These are phyloP conservation scores for Dicrostonyx torquatus DNA, from an alignment of 2,797 vertebrate genomes.

Conservation along the genomic window DNA sequence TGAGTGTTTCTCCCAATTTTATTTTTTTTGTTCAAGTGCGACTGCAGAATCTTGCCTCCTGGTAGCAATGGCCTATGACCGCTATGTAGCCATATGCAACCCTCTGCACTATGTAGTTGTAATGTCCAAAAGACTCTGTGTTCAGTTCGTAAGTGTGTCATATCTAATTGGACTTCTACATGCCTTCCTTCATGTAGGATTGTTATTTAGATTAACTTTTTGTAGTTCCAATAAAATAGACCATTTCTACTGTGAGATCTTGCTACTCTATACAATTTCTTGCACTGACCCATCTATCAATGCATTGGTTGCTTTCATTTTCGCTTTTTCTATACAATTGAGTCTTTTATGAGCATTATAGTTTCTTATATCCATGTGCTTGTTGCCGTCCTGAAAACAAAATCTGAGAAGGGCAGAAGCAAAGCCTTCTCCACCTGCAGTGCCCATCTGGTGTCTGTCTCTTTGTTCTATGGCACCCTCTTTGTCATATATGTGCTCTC, in stretches of 20 bases:
- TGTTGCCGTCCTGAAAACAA: conserved; percentile 47
- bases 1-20: conserved; percentile 54
- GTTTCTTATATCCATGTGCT: conserved; percentile 44
- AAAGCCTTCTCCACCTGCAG: conserved; percentile 3
- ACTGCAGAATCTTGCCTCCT: conserved; percentile 79
- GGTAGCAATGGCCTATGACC: conserved; percentile 79
- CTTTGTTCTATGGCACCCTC: background rate
- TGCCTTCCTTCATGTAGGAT: conserved; percentile 55
- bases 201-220: conserved; percentile 57
- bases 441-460: background rate
- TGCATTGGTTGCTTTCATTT: conserved; percentile 46
- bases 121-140: conserved; percentile 72
- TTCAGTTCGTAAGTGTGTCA: conserved; percentile 28
- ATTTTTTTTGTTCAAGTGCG: conserved; percentile 66
- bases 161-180: conserved; percentile 59
- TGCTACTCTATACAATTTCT: conserved; percentile 53
- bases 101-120: conserved; percentile 74
- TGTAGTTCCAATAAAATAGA: conserved; percentile 57
- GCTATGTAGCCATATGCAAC: conserved; percentile 76
- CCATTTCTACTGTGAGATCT: conserved; percentile 74
- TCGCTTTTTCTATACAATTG: conserved; percentile 30
- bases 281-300: conserved; percentile 58
- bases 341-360: conserved; percentile 50
- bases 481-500: conserved; percentile 65
- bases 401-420: background rate